Conservation (phyloP, 2,888 invertebrate species). For the Panzeria rudis region DNA sequence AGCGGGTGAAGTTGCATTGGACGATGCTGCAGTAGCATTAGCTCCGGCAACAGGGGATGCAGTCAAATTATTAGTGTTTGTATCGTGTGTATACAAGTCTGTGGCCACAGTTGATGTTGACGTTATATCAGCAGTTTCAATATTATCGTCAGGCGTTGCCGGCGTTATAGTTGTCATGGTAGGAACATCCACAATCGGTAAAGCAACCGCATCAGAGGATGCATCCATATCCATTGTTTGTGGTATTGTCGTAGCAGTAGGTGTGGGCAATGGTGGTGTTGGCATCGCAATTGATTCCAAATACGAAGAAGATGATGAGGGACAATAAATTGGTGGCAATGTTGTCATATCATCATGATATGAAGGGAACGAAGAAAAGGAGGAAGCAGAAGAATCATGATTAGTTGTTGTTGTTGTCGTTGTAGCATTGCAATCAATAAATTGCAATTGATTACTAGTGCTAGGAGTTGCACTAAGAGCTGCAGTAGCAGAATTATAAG, state of each 20-base stretch:
- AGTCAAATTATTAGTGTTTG: slow-evolving; percentile 76
- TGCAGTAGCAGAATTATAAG: slow-evolving; percentile 73
- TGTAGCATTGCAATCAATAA: slow-evolving; percentile 79
- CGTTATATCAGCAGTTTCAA: slow-evolving; percentile 73
- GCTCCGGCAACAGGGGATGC: slow-evolving; percentile 69
- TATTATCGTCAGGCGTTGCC: slow-evolving; percentile 77
- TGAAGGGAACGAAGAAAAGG: slow-evolving; percentile 83
- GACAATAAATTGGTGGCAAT: slow-evolving; percentile 80
- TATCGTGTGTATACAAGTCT: slow-evolving; percentile 71
- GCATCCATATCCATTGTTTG: slow-evolving; percentile 42
- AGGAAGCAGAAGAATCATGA: slow-evolving; percentile 84
- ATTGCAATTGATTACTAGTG: slow-evolving; percentile 80
- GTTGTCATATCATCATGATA: slow-evolving; percentile 80
- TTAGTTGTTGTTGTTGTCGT: slow-evolving; percentile 80
- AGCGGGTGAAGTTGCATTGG: slow-evolving; percentile 74
- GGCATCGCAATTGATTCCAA: slow-evolving; percentile 74
- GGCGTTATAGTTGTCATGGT: slow-evolving; percentile 79
- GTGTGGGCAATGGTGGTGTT: slow-evolving; percentile 74
- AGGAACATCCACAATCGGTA: slow-evolving; percentile 46
- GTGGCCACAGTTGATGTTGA: slow-evolving; percentile 51
- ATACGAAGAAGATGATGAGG: slow-evolving; percentile 78
- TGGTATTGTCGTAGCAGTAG: slow-evolving; percentile 74
- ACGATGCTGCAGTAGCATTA: slow-evolving; percentile 75
- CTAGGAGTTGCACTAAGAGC: slow-evolving; percentile 77
- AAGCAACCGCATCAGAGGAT: slow-evolving; percentile 20